These are phyloP conservation scores for Mergus octosetaceus DNA, from an alignment of 2,797 vertebrate genomes.

Conservation along the genomic window DNA sequence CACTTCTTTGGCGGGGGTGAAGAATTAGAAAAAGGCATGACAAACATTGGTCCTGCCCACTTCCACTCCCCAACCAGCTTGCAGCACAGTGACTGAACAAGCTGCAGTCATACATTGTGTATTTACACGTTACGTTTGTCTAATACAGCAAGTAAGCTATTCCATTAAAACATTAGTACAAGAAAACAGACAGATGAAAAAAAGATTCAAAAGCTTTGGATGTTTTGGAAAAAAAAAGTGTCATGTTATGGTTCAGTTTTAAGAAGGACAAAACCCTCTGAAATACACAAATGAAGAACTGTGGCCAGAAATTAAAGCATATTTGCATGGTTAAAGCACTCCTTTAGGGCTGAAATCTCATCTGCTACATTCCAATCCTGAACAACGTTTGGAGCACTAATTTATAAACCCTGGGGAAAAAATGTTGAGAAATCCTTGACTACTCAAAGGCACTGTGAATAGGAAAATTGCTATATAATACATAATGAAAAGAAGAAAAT, in stretches of 20 bases:
- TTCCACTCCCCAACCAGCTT: background rate
- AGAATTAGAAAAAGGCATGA: background rate
- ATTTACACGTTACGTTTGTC: background rate
- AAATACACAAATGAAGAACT: background rate
- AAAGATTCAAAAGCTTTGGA: background rate
- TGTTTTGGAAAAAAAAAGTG: background rate
- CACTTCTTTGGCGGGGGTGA: background rate
- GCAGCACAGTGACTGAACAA: background rate
- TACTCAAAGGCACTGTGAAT: background rate
- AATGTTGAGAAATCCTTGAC: background rate
- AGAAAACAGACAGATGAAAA: background rate
- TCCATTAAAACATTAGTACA: background rate
- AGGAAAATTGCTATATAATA: background rate
- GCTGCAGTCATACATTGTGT: background rate
- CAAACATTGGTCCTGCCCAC: background rate
- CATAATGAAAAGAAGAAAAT: background rate
- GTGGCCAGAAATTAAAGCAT: background rate
- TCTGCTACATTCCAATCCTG: background rate
- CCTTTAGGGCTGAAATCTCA: constrained; percentile 24
- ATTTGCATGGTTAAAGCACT: background rate
- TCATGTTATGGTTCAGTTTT: background rate
- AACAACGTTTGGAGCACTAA: background rate
- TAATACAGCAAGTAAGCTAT: background rate
- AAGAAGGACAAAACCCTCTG: background rate
- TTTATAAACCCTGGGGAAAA: background rate